Evolutionary conservation across 1,140 invertebrate genomes (phyloP), one percentile per base, ranked within the genome.

Genomic region (Arion vulgaris): DNA sequence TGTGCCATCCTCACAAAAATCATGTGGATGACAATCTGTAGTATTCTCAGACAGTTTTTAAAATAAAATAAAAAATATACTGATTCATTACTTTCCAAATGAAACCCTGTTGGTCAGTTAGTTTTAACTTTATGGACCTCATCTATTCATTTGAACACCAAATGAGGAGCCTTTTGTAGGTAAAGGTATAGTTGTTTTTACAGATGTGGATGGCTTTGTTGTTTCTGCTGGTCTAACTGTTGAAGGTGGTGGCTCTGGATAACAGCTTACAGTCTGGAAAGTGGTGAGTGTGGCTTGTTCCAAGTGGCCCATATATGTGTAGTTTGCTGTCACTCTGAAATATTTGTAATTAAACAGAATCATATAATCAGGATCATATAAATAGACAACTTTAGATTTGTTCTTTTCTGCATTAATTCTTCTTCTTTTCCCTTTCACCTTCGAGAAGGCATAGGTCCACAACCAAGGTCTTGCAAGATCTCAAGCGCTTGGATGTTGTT

Each of bases 271-370:
- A n/a, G 73, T 77, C 76, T 86, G 85, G 69, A 83, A 84, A 23
- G 83, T 86, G 32, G 85, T 84, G 38, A 86, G 78, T 17, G 85
- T 86, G 0, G 83, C 75, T 73, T 86, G 85, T 53, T 86, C 83
- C n/a, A 68, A 82, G 39, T 85, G 85, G 38, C 85, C 85, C 45
- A 86, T 74, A 53, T 83, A 86, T 17, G 75, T 84, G 72, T 84
- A 84, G 53, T 86, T 85, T 32, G 83, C 81, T 26, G 81, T 84
- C 28, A 84, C 66, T 77, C 85, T 86, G 69, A 23, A 62, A 77
- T 80, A 69, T n/a, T n/a, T n/a, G 66, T 13, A 74, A 49, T 15
- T 57, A 45, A 7, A 38, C n/a, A 71, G 36, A 15, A 32, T 9
- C 32, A 66, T 53, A 15, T 53, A 53, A n/a, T n/a, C 41, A 45